Conservation (phyloP, 2,888 invertebrate genomes). For the Gymnosoma rotundatum region DNA sequence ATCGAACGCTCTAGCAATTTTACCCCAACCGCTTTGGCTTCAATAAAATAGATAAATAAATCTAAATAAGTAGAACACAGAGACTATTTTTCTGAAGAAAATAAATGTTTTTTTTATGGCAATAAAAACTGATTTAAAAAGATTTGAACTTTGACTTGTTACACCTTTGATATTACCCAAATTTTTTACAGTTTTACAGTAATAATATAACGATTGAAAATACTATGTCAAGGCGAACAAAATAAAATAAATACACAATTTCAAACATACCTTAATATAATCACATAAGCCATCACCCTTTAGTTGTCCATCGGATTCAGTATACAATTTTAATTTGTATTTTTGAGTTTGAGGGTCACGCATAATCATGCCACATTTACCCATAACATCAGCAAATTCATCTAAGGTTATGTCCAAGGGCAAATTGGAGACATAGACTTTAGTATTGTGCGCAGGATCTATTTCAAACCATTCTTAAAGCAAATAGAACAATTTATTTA, state of each 20-base stretch:
- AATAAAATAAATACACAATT: background rate
- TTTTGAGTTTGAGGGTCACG: constrained; percentile 90
- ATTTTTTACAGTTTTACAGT: no score
- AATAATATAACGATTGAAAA: no score
- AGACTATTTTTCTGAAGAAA: no score
- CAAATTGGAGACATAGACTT: constrained; percentile 97
- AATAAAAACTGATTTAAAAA: no score
- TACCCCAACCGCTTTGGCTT: no score
- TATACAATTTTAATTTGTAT: constrained; percentile 96
- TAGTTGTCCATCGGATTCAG: constrained; percentile 89
- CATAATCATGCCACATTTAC: constrained; percentile 97
- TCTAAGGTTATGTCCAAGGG: constrained; percentile 94
- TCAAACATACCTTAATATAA: constrained; percentile 90
- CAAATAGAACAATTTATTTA: background rate
- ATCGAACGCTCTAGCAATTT: no score
- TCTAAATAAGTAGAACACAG: no score
- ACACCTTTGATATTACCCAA: no score
- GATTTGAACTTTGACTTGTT: no score
- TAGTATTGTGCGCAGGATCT: constrained; percentile 93
- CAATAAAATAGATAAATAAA: no score
- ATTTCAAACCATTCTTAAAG: constrained; percentile 94
- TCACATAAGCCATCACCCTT: constrained; percentile 99
- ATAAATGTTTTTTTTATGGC: no score
- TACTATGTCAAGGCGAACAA: no score
- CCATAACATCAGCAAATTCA: constrained; percentile 95